phyloP scores from a whole-genome alignment of 1,140 invertebrate species.

The Aphelinus certus region DNA sequence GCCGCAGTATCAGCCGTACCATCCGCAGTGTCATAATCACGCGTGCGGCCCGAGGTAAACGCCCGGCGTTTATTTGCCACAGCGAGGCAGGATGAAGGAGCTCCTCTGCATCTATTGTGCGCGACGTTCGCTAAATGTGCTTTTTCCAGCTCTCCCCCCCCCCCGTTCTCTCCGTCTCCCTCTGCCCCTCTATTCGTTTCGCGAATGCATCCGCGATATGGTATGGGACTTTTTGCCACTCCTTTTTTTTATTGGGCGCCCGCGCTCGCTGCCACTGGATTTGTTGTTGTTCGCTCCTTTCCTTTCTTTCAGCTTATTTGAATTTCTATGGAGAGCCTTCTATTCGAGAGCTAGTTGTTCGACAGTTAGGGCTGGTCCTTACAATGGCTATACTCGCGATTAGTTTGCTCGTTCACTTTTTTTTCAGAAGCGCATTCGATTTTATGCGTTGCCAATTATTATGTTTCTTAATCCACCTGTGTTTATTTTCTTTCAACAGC shows the following conservation, averaged over 20 bases:
- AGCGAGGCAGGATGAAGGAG: slow-evolving; percentile 45
- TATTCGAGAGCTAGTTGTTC: slow-evolving; percentile 3
- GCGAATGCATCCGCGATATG: slow-evolving; percentile 19
- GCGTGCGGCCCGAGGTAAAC: slow-evolving; percentile 24
- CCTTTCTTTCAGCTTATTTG: neutral
- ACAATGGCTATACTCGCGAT: neutral
- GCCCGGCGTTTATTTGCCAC: slow-evolving; percentile 17
- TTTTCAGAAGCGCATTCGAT: too few relatives aligned
- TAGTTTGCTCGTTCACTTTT: too few relatives aligned
- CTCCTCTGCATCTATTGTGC: slow-evolving; percentile 20
- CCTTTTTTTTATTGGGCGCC: neutral
- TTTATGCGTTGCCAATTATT: too few relatives aligned
- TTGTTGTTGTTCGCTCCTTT: neutral
- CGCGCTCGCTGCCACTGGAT: too few relatives aligned
- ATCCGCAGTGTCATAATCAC: slow-evolving; percentile 27
- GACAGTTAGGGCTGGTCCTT: neutral
- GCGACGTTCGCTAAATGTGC: neutral
- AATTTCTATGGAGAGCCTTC: slow-evolving; percentile 10
- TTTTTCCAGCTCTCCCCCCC: neutral
- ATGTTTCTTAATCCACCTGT: too few relatives aligned
- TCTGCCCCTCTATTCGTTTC: neutral
- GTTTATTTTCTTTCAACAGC: too few relatives aligned
- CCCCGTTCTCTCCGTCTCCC: too few relatives aligned
- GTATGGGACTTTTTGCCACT: neutral
- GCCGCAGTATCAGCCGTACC: slow-evolving; percentile 17